Percentiles rank a stretch among this genome's conserved stretches.
phyloP scores from a whole-genome alignment of 2,888 invertebrate species.

The Xestia rhomboidea region DNA sequence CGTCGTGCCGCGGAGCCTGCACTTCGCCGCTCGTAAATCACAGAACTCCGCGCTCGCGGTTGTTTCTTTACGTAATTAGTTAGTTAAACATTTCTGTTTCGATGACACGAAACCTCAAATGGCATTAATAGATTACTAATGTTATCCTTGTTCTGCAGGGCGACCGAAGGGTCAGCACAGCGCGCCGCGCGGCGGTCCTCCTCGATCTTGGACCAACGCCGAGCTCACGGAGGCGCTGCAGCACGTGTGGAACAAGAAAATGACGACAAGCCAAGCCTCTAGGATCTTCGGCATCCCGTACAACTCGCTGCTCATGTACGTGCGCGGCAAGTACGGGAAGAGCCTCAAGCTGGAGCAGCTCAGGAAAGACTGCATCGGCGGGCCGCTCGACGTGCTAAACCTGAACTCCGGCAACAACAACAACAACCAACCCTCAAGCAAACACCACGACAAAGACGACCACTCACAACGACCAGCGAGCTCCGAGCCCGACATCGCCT shows the following conservation, averaged over 20 bases:
- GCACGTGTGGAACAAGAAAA: conserved; percentile 98
- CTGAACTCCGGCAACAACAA: conserved; percentile 91
- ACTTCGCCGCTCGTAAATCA: conserved; percentile 83
- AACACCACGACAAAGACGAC: conserved; percentile 91
- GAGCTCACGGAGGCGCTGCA: conserved; percentile 97
- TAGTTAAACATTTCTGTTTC: conserved; percentile 76
- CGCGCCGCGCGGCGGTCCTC: conserved; percentile 97
- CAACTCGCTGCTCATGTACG: conserved; percentile 97
- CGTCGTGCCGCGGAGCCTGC: conserved; percentile 81
- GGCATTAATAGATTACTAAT: conserved; percentile 58
- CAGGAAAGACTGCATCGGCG: conserved; percentile 96
- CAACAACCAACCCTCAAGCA: conserved; percentile 89
- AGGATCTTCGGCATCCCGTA: conserved; percentile 98
- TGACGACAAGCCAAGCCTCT: conserved; percentile 98
- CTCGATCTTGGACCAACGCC: conserved; percentile 97
- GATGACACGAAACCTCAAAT: conserved; percentile 71
- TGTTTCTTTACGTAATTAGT: conserved; percentile 82
- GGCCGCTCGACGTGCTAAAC: conserved; percentile 93
- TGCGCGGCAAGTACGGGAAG: conserved; percentile 97
- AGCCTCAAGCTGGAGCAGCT: conserved; percentile 96
- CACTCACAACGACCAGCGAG: conserved; percentile 91
- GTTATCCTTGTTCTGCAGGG: conserved; percentile 86
- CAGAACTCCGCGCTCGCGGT: conserved; percentile 72
- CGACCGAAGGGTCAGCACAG: conserved; percentile 97
- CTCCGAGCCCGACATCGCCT: conserved; percentile 92